These are phyloP conservation scores for Acronicta alni DNA, from an alignment of 2,888 invertebrate species.

Conservation along the genomic window DNA sequence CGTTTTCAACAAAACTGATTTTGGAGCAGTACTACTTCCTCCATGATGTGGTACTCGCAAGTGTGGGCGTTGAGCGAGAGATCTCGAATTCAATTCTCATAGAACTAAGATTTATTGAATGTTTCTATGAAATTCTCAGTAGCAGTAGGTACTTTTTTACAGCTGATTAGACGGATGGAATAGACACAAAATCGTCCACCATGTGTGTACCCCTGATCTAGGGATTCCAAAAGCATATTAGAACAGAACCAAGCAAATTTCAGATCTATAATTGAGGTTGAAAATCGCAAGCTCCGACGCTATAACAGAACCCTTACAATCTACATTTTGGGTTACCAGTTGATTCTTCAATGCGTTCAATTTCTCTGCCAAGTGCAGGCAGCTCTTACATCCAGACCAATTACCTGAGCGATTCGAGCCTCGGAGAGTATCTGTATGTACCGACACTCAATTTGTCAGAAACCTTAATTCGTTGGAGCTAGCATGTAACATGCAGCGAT, in stretches of 20 bases:
- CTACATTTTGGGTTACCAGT: constrained; percentile 30
- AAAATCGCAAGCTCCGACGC: constrained; percentile 12
- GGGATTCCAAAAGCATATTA: background rate
- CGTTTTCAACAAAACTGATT: too few relatives aligned
- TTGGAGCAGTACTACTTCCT: too few relatives aligned
- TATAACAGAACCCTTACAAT: constrained; percentile 30
- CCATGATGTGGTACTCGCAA: too few relatives aligned
- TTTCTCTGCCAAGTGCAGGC: constrained; percentile 33
- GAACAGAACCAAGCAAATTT: constrained; percentile 19
- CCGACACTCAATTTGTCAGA: constrained; percentile 50
- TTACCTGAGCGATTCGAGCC: constrained; percentile 43
- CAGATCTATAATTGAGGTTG: constrained; percentile 38
- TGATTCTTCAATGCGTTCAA: constrained; percentile 40
- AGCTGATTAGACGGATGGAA: too few relatives aligned
- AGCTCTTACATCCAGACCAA: constrained; percentile 28
- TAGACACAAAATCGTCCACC: too few relatives aligned
- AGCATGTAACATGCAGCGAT: background rate
- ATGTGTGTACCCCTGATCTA: too few relatives aligned
- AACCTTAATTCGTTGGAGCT: constrained; percentile 42
- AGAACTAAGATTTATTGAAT: too few relatives aligned
- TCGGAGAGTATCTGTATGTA: constrained; percentile 18
- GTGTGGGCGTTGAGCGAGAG: too few relatives aligned
- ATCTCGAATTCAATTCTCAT: too few relatives aligned
- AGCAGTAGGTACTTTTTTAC: too few relatives aligned
- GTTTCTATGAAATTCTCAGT: too few relatives aligned